These are phyloP conservation scores for Sebastes iracundus DNA, from an alignment of 2,797 vertebrate species.

Conservation along the genomic window DNA sequence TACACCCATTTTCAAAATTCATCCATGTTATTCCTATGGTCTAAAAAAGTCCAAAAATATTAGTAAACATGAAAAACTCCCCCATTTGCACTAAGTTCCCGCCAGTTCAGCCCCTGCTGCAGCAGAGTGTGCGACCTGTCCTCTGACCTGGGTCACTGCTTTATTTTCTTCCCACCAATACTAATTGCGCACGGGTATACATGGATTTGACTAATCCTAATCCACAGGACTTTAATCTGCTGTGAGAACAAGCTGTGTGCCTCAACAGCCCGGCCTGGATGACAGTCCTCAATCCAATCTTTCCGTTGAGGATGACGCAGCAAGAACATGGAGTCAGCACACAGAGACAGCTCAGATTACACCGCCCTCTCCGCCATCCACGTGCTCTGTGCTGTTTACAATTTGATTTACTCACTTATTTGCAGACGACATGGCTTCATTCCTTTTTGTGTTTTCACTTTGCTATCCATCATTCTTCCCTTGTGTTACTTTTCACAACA, in stretches of 20 bases:
- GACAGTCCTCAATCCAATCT: not conserved
- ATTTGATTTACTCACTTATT: not conserved
- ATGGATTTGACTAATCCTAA: constrained; percentile 56
- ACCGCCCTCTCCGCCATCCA: not conserved
- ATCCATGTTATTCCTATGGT: no score
- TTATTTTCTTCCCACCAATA: not conserved
- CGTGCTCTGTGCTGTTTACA: not conserved
- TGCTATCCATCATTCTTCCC: not conserved
- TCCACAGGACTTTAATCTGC: constrained; percentile 52
- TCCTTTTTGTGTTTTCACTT: not conserved
- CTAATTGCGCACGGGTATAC: constrained; percentile 2
- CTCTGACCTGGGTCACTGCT: constrained; percentile 18
- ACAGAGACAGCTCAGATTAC: not conserved
- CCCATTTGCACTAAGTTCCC: not conserved
- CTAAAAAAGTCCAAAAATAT: no score
- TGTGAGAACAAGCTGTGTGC: constrained; percentile 38
- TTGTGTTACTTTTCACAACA: not conserved
- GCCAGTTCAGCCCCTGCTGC: not conserved
- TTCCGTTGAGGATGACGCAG: constrained; percentile 26
- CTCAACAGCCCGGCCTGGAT: not conserved
- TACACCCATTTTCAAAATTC: no score
- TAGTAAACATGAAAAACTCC: no score
- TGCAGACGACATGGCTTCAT: not conserved
- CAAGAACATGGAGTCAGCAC: not conserved
- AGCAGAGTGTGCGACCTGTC: not conserved